phyloP scores from a whole-genome alignment of 2,888 invertebrate genomes.

The Plebejus melissa region DNA sequence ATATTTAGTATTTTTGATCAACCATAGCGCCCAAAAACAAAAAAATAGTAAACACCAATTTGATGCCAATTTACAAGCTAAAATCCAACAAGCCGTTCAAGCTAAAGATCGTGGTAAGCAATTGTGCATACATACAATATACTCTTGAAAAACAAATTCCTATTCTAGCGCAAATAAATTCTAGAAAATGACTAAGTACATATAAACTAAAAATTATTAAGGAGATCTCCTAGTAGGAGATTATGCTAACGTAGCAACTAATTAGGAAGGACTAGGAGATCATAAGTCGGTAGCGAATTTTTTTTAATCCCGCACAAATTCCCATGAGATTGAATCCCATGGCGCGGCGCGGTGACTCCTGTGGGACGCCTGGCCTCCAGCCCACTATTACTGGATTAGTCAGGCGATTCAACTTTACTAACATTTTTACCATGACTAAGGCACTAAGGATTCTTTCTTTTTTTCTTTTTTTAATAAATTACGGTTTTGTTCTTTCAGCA shows the following conservation, averaged over 20 bases:
- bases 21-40: too few species aligned
- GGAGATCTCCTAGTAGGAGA: neutral
- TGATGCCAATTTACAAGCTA: too few species aligned
- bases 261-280: neutral
- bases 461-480: too few species aligned
- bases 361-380: constrained; percentile 59
- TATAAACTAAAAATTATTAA: too few species aligned
- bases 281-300: constrained; percentile 38
- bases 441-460: too few species aligned
- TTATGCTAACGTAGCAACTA: neutral
- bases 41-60: too few species aligned
- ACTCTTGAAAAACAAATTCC: too few species aligned
- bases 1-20: too few species aligned
- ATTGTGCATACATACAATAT: too few species aligned
- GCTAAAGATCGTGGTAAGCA: too few species aligned
- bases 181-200: neutral
- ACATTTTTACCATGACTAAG: neutral
- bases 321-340: constrained; percentile 77
- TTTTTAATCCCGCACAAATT: constrained; percentile 65
- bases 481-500: constrained; percentile 25
- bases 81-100: too few species aligned
- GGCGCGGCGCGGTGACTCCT: constrained; percentile 58
- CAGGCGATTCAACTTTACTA: constrained; percentile 28
- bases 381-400: constrained; percentile 39
- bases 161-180: too few species aligned